Base-by-base conservation (phyloP, 1,140 invertebrate genomes). In the Brachionus asplanchnoidis region DNA sequence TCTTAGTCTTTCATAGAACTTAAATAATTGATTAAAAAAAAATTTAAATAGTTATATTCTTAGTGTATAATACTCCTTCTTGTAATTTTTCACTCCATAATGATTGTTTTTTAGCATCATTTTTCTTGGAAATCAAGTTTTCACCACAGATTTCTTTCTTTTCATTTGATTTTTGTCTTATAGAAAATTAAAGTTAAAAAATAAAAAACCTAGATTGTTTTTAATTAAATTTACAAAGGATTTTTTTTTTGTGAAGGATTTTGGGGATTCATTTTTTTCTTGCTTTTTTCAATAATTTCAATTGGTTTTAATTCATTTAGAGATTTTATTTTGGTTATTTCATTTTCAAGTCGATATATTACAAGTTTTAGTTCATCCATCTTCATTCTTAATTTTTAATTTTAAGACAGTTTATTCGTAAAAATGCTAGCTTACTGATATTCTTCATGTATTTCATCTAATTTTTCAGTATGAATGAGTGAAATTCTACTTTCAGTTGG, bases 1-100 rank as follows among this genome's bases (percentile, higher is more conserved):
- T 36, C 26, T 68, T 28, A 68, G 20, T 12, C 82, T 11, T 9
- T 84, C 60, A 53, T 56, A 68, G 53, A 84, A 84, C 79, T 83
- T 20, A 42, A 32, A 23, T 7, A 36, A 36, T 36, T 6, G 6
- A 36, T 36, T 36, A 9, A n/a, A 7, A 32, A 66, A 68, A 17
- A 4, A 77, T 42, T 28, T 28, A 36, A 36, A 36, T 36, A 36
- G 6, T 5, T 36, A 36, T 7, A 36, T 36, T 36, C 2, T 28
- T 3, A 28, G 26, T 1, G 26, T 28, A 0, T 7, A 36, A 36
- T 53, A 78, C 75, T 26, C 50, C 53, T 9, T 80, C 50, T 42
- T 53, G 53, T 8, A 80, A 36, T 20, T 80, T 60, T 65, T 65
- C 60, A 11, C 8, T 60, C 32, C 53, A 80, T 17, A 40, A 17